These are phyloP conservation scores for Athrips mouffetella DNA, from an alignment of 2,888 invertebrate genomes.

Conservation along the genomic window DNA sequence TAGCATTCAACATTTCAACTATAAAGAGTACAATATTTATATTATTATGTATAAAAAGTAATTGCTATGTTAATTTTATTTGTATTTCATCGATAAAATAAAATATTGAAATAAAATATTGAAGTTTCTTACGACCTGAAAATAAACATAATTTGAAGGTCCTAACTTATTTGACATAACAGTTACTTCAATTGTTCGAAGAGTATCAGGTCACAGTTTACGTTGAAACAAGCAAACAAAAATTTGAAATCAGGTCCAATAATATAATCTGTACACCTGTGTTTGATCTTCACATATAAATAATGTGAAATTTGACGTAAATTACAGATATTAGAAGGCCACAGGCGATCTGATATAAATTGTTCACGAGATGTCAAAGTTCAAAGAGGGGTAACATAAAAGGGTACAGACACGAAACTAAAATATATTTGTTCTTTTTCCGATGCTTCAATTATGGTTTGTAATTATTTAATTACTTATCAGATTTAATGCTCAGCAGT, in stretches of 20 bases:
- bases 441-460: neutral
- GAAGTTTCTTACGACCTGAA: too few species aligned
- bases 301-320: conserved; percentile 31
- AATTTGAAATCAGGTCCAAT: conserved; percentile 17
- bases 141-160: too few species aligned
- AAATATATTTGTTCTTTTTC: conserved; percentile 4
- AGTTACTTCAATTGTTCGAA: too few species aligned
- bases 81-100: too few species aligned
- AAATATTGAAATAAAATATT: too few species aligned
- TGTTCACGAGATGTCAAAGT: conserved; percentile 44
- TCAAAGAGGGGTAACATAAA: conserved; percentile 41
- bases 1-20: too few species aligned
- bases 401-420: conserved; percentile 11
- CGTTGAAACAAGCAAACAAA: conserved; percentile 35
- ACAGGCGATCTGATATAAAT: conserved; percentile 42
- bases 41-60: too few species aligned
- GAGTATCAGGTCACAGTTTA: conserved; percentile 12
- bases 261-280: conserved; percentile 42
- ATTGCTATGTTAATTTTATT: too few species aligned
- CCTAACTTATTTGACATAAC: too few species aligned
- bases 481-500: neutral
- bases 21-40: too few species aligned
- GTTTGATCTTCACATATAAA: conserved; percentile 54
- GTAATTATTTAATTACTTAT: neutral
- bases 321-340: conserved; percentile 35